Evolutionary conservation across 1,140 invertebrate species (phyloP).

Genomic region (Pogonomyrmex barbatus): DNA sequence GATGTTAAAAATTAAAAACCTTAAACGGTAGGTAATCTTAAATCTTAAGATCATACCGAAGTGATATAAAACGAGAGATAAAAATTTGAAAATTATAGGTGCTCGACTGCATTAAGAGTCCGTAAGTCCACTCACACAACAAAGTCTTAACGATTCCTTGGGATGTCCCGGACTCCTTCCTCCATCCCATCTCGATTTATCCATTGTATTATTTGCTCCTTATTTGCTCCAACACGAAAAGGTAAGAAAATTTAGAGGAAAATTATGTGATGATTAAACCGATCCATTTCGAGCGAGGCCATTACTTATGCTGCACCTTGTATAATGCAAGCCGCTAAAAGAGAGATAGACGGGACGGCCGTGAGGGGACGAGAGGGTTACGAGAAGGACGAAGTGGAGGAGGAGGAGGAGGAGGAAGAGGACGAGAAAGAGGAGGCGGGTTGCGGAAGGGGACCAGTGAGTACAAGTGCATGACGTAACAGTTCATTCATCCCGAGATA

Average conservation of each 20-base stretch:
- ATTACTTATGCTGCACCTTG: constrained; percentile 74
- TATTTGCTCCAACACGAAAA: background rate
- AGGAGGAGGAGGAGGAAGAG: constrained; percentile 58
- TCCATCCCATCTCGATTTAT: background rate
- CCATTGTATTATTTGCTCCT: background rate
- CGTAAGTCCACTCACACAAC: no score
- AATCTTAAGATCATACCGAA: background rate
- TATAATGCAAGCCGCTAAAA: constrained; percentile 79
- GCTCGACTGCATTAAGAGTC: background rate
- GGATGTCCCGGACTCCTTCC: background rate
- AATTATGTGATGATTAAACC: constrained; percentile 15
- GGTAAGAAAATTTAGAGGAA: background rate
- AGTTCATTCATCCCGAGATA: constrained; percentile 85
- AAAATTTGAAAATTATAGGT: background rate
- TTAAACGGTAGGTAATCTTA: background rate
- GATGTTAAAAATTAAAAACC: background rate
- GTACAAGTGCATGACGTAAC: constrained; percentile 85
- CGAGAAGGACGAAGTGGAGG: constrained; percentile 60
- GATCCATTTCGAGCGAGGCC: constrained; percentile 22
- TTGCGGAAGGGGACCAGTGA: constrained; percentile 78
- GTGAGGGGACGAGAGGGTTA: constrained; percentile 60
- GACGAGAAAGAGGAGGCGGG: constrained; percentile 59
- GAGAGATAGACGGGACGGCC: constrained; percentile 68
- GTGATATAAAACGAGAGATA: background rate
- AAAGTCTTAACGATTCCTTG: background rate